Conservation (phyloP, 2,113 vertebrate species). For the Cepphus grylle region DNA sequence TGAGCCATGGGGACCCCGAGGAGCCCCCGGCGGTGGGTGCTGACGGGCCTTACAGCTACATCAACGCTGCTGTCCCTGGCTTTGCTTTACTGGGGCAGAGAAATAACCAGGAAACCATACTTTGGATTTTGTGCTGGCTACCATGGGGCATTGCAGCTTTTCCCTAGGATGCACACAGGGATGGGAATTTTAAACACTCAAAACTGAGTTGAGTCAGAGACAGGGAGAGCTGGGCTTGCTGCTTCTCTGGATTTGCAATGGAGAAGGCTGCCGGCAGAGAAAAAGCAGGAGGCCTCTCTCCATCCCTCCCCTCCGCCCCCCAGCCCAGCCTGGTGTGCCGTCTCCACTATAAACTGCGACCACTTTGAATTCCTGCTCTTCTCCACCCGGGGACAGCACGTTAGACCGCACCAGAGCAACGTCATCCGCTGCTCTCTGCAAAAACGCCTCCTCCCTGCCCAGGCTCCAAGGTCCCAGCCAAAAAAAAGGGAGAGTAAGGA, state of each 20-base stretch:
- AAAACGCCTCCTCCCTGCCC: background rate
- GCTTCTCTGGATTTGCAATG: background rate
- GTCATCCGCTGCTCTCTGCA: background rate
- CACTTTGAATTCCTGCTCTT: background rate
- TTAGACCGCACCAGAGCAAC: background rate
- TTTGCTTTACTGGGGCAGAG: background rate
- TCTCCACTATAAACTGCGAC: background rate
- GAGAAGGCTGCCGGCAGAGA: background rate
- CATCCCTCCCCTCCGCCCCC: background rate
- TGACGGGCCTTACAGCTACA: background rate
- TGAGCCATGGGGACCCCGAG: fast-evolving
- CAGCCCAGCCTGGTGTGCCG: fast-evolving
- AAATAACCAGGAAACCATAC: background rate
- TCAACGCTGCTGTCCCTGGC: background rate
- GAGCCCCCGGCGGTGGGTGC: fast-evolving
- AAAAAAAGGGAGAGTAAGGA: background rate
- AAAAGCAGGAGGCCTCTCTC: background rate
- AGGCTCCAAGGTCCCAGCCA: fast-evolving
- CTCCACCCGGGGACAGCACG: fast-evolving
- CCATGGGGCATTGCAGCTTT: background rate
- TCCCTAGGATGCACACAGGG: fast-evolving
- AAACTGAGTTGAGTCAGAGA: background rate
- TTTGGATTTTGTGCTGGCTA: background rate
- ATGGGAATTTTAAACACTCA: background rate
- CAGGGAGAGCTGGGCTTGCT: background rate